phyloP scores from a whole-genome alignment of 2,797 vertebrate genomes.

The Eleutherodactylus coqui region DNA sequence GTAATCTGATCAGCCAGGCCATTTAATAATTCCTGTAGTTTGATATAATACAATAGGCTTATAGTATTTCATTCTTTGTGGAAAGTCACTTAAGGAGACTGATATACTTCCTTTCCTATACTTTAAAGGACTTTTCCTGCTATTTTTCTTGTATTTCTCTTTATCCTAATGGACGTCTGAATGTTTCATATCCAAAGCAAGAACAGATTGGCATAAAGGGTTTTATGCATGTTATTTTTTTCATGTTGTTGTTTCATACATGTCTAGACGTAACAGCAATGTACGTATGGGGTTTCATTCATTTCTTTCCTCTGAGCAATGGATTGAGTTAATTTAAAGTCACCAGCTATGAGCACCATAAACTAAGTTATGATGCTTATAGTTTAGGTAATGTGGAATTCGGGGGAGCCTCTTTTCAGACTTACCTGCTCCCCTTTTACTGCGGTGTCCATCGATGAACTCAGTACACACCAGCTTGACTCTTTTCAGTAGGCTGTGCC shows the following conservation, averaged over 20 bases:
- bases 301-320: background rate
- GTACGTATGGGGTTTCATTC: background rate
- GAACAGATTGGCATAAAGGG: conserved; percentile 24
- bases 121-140: conserved; percentile 31
- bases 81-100: conserved; percentile 52
- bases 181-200: background rate
- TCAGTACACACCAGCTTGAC: too few species aligned
- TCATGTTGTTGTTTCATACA: background rate
- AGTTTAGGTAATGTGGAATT: too few species aligned
- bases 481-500: too few species aligned
- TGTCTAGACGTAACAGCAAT: conserved; percentile 7
- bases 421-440: too few species aligned
- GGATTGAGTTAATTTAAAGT: background rate
- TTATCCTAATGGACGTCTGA: conserved; percentile 34
- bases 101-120: conserved; percentile 53
- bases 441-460: too few species aligned
- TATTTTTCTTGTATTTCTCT: conserved; percentile 30
- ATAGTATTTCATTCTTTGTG: conserved; percentile 49
- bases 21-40: conserved; percentile 56
- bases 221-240: background rate
- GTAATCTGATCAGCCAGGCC: conserved; percentile 51
- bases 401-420: too few species aligned
- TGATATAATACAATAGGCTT: conserved; percentile 57
- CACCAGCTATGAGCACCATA: too few species aligned
- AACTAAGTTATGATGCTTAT: too few species aligned